These are phyloP conservation scores for Phragmatobia fuliginosa DNA, from an alignment of 2,888 invertebrate genomes.

Conservation along the genomic window DNA sequence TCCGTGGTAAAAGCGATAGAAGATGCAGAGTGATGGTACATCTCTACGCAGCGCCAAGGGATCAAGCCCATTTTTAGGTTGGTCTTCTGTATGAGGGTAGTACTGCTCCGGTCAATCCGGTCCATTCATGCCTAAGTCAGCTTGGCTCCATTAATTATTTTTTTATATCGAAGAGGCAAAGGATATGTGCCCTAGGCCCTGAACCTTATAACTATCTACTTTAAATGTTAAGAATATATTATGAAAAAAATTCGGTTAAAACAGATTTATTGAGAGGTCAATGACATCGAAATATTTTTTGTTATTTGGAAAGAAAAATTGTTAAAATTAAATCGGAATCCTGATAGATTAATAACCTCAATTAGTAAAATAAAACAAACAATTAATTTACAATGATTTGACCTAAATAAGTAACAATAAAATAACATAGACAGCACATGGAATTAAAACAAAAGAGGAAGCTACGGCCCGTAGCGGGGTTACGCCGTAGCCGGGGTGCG, in stretches of 20 bases:
- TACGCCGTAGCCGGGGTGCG: slow-evolving; percentile 83
- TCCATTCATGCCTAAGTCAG: too few relatives aligned
- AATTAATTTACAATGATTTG: slow-evolving; percentile 50
- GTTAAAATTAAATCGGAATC: neutral
- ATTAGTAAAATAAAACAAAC: neutral
- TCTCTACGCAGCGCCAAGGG: too few relatives aligned
- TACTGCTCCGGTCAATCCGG: too few relatives aligned
- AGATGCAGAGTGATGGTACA: too few relatives aligned
- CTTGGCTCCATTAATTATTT: too few relatives aligned
- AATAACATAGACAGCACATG: slow-evolving; percentile 51
- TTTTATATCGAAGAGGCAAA: neutral
- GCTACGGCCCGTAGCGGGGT: slow-evolving; percentile 81
- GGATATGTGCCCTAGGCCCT: neutral
- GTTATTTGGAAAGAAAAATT: neutral
- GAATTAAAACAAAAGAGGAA: slow-evolving; percentile 77
- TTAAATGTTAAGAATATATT: neutral
- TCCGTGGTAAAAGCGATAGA: too few relatives aligned
- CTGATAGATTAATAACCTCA: neutral
- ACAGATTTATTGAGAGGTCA: neutral
- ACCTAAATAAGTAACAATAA: slow-evolving; percentile 74
- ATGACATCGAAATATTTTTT: neutral
- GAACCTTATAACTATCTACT: neutral
- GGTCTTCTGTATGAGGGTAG: too few relatives aligned
- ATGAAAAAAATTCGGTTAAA: neutral
- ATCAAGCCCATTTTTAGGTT: too few relatives aligned